Percentiles rank a stretch among this genome's conserved stretches.
Evolutionary conservation across 2,888 invertebrate genomes (phyloP).

Genomic region (Brassicogethes aeneus): DNA sequence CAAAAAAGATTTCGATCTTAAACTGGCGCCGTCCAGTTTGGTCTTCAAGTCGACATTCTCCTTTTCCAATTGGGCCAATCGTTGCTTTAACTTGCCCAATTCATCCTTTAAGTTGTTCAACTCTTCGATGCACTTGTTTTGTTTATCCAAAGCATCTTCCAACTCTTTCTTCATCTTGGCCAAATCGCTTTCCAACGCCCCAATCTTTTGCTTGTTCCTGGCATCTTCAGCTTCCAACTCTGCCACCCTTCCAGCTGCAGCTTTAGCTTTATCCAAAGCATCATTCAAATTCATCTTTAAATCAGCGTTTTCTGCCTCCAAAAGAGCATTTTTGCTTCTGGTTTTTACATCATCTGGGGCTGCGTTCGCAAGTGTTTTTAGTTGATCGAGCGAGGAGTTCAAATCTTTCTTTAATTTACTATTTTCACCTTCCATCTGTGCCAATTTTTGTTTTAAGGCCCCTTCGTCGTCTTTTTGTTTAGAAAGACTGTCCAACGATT

Average conservation of each 20-base stretch:
- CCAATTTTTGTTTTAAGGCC: background rate
- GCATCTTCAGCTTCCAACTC: too few species aligned
- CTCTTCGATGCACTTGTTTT: slow-evolving; percentile 16
- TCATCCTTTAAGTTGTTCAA: slow-evolving; percentile 7
- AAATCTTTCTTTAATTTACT: too few species aligned
- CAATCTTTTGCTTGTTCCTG: too few species aligned
- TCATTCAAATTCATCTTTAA: too few species aligned
- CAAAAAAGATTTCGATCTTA: slow-evolving; percentile 10
- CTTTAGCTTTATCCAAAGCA: background rate
- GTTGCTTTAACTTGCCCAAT: slow-evolving; percentile 13
- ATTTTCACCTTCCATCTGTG: too few species aligned
- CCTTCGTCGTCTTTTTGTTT: background rate
- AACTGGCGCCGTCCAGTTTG: slow-evolving; percentile 13
- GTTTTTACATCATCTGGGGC: background rate
- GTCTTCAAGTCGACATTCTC: slow-evolving; percentile 17
- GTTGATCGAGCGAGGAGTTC: background rate
- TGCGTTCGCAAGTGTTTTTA: background rate
- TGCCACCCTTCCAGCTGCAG: background rate
- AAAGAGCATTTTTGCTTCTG: too few species aligned
- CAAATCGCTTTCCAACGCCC: slow-evolving; percentile 16
- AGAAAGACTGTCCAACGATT: background rate
- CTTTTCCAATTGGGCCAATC: slow-evolving; percentile 11
- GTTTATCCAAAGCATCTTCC: slow-evolving; percentile 12
- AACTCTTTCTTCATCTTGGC: slow-evolving; percentile 20
- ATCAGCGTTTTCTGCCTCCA: background rate